phyloP scores from a whole-genome alignment of 1,140 invertebrate species.

The Trinorchestia longiramus region DNA sequence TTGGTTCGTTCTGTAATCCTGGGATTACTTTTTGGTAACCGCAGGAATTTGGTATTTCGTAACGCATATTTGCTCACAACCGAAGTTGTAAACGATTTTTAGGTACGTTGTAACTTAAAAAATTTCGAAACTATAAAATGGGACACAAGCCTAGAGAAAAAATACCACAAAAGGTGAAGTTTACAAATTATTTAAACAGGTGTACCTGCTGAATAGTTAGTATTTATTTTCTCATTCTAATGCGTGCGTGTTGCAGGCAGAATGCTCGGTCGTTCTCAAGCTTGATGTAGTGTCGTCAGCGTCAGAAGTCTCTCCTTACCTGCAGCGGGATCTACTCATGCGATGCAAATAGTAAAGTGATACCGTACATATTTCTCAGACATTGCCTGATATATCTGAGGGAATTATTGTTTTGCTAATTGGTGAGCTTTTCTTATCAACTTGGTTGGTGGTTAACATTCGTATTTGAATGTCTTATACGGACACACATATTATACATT shows the following conservation, averaged over 20 bases:
- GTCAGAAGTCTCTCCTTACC: background rate
- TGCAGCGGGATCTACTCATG: background rate
- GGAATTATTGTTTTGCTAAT: background rate
- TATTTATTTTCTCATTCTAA: background rate
- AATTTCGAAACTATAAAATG: background rate
- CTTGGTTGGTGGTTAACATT: background rate
- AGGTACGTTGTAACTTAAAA: background rate
- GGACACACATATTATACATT: background rate
- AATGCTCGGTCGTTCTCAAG: background rate
- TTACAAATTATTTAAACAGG: background rate
- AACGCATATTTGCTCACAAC: background rate
- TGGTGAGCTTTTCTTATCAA: background rate
- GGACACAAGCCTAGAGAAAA: background rate
- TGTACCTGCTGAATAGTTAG: background rate
- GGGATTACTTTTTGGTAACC: background rate
- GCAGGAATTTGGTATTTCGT: background rate
- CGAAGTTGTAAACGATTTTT: background rate
- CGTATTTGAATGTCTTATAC: background rate
- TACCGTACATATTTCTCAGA: background rate
- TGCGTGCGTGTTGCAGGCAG: background rate
- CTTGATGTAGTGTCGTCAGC: background rate
- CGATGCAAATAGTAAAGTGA: background rate
- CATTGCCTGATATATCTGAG: background rate
- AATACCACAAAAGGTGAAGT: background rate
- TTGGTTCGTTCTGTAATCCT: background rate